These are phyloP conservation scores for Amniataba percoides DNA, from an alignment of 2,797 vertebrate genomes.

Conservation along the genomic window DNA sequence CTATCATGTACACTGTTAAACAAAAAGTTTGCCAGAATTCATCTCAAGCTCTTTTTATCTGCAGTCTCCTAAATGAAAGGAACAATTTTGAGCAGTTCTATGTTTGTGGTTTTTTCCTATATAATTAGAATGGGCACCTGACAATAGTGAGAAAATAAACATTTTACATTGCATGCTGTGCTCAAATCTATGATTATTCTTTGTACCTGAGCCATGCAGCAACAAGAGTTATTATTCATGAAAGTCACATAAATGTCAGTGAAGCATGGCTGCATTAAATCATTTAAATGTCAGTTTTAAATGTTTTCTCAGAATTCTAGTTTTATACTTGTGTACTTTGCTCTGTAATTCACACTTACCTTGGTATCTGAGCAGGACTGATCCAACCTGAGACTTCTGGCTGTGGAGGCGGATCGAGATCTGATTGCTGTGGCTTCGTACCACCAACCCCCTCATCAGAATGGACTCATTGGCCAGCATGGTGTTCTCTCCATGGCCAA, in stretches of 20 bases:
- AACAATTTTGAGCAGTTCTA: neutral
- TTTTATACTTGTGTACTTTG: neutral
- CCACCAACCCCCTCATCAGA: slow-evolving; percentile 91
- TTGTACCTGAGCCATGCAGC: neutral
- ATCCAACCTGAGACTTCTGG: slow-evolving; percentile 80
- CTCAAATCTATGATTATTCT: neutral
- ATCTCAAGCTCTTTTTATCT: neutral
- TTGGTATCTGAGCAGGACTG: slow-evolving; percentile 91
- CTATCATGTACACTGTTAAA: neutral
- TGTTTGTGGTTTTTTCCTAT: neutral
- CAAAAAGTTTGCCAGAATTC: neutral
- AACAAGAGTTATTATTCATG: neutral
- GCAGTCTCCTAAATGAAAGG: neutral
- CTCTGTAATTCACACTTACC: slow-evolving; percentile 79
- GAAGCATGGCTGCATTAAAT: neutral
- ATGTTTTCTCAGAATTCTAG: neutral
- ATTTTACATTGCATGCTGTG: neutral
- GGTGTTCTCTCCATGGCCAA: slow-evolving; percentile 85
- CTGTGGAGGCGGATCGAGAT: slow-evolving; percentile 91
- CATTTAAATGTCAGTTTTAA: neutral
- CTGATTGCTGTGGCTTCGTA: slow-evolving; percentile 93
- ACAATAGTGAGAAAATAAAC: neutral
- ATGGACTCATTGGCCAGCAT: slow-evolving; percentile 94
- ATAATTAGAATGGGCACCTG: neutral
- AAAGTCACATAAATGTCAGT: neutral